Conservation (phyloP, 2,888 invertebrate species). For the Scelioninae gen. 2 region DNA sequence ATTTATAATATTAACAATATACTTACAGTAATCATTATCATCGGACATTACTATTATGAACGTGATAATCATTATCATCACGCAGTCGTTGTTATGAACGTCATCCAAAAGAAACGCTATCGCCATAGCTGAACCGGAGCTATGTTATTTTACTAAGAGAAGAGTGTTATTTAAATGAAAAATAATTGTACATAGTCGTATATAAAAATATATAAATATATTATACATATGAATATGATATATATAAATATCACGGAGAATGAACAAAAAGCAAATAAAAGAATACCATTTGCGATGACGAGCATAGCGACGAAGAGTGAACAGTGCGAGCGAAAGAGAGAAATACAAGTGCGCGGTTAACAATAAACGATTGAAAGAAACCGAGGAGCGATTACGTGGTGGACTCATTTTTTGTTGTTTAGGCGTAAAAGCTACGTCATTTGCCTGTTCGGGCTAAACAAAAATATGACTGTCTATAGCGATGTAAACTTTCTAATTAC, state of each 20-base stretch:
- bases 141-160: conserved; percentile 67
- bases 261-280: conserved; percentile 15
- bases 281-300: conserved; percentile 46
- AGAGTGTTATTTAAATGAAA: conserved; percentile 66
- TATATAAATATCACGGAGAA: conserved; percentile 69
- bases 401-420: conserved; percentile 54
- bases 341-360: conserved; percentile 31
- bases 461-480: conserved; percentile 70
- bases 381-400: conserved; percentile 44
- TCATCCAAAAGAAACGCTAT: conserved; percentile 44
- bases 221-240: conserved; percentile 71
- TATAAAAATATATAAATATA: conserved; percentile 69
- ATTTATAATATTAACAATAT: conserved; percentile 55
- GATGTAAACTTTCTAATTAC: conserved; percentile 72
- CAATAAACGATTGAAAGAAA: conserved; percentile 32
- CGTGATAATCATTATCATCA: conserved; percentile 50
- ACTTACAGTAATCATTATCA: conserved; percentile 49
- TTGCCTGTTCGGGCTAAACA: conserved; percentile 48
- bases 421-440: conserved; percentile 43
- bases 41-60: conserved; percentile 47
- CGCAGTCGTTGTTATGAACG: conserved; percentile 52
- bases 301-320: conserved; percentile 47
- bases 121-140: conserved; percentile 54
- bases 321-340: conserved; percentile 21
- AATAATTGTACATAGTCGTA: conserved; percentile 59